Percentiles rank a stretch among this genome's conserved stretches.
Conservation (phyloP, 2,888 invertebrate genomes). For the Marasmarcha lunaedactyla region DNA sequence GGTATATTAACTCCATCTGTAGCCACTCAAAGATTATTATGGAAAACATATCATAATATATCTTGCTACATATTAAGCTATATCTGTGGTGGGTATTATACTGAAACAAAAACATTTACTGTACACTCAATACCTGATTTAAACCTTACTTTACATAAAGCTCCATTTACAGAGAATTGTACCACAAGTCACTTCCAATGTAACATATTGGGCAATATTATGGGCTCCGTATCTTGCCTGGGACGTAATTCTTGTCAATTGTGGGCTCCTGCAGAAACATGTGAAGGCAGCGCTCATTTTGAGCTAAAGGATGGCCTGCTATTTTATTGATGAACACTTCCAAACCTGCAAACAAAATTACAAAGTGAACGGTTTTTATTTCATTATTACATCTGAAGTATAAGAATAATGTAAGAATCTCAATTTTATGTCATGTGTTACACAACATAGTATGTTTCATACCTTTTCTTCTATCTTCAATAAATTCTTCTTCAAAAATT, state of each 20-base stretch:
- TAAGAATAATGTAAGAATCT: too few species aligned
- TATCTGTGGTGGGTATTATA: too few species aligned
- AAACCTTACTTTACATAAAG: too few species aligned
- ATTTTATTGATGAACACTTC: slow-evolving; percentile 99
- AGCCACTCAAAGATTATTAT: too few species aligned
- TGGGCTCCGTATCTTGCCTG: slow-evolving; percentile 98
- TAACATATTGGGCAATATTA: slow-evolving; percentile 57
- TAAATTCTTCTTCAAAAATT: slow-evolving; percentile 99
- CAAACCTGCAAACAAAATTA: slow-evolving; percentile 70
- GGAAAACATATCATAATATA: too few species aligned
- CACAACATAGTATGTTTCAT: too few species aligned
- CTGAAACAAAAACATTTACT: too few species aligned
- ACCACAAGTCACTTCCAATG: slow-evolving; percentile 13
- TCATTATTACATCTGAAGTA: too few species aligned
- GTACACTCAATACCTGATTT: too few species aligned
- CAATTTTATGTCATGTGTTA: too few species aligned
- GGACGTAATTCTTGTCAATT: slow-evolving; percentile 99
- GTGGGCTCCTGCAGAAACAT: slow-evolving; percentile 98
- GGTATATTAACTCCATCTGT: too few species aligned
- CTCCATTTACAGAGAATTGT: slow-evolving; percentile 20
- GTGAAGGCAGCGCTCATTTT: slow-evolving; percentile 98
- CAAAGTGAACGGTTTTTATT: slow-evolving; percentile 10
- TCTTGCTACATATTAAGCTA: too few species aligned
- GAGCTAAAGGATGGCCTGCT: slow-evolving; percentile 97
- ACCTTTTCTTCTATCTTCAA: slow-evolving; percentile 97